Conservation (phyloP, 2,113 vertebrate species). For the Bos javanicus region DNA sequence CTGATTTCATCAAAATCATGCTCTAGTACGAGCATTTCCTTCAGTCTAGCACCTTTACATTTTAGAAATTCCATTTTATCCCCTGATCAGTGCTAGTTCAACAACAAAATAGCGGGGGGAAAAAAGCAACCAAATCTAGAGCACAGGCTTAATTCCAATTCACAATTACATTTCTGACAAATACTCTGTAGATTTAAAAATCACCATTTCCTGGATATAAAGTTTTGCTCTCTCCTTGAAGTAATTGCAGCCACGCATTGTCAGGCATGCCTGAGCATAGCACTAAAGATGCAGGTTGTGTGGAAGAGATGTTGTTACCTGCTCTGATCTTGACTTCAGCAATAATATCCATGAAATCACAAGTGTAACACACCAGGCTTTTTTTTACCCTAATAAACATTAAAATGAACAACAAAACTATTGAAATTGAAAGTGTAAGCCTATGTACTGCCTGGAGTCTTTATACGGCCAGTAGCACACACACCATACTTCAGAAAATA, state of each 20-base stretch:
- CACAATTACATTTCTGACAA: not conserved
- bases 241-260: not conserved
- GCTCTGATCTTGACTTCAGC: not conserved
- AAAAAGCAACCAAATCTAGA: not conserved
- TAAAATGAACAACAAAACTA: not conserved
- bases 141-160: not conserved
- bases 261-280: not conserved
- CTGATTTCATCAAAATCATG: conserved; percentile 25
- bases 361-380: not conserved
- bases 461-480: not conserved
- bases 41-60: not conserved
- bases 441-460: not conserved
- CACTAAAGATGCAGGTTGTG: not conserved
- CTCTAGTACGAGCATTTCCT: not conserved
- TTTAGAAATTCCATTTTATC: conserved; percentile 14
- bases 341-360: not conserved
- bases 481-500: not conserved
- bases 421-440: not conserved
- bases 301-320: not conserved
- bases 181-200: not conserved
- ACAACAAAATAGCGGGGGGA: not conserved
- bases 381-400: not conserved
- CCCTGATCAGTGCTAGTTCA: not conserved
- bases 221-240: not conserved
- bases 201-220: not conserved